Base-by-base conservation (phyloP, 2,113 vertebrate species). In the Cochlearius cochlearius region DNA sequence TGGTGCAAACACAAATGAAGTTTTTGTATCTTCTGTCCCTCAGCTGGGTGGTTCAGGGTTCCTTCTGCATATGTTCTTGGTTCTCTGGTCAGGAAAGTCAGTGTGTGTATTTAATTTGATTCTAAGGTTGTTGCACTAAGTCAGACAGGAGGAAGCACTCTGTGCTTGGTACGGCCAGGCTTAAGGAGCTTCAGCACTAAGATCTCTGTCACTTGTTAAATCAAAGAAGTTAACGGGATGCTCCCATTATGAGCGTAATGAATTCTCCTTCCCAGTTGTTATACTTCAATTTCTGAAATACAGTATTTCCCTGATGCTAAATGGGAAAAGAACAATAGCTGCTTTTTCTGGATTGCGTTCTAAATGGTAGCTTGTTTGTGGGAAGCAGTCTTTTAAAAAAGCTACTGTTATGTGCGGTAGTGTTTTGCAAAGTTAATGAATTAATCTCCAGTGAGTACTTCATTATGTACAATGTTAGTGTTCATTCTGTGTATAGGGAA, bases 351-450 rank as follows among this genome's bases (percentile, higher is more conserved):
- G 56, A 25, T 47, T 67, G 12, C 22, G 2, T 78, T 81, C 13
- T 22, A 60, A 45, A 34, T 0, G 5, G 36, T 41, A 49, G 49
- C 43, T 60, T 63, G 22, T 18, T 87, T 2, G 17, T 41, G 17
- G 63, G 56, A 78, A 81, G 8, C 5, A 39, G 25, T 32, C 45
- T 77, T 82, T 73, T 41, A 29, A 62, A 66, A 91, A 91, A 63
- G 23, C 52, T 86, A 38, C 45, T 78, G 39, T 59, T 87, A 56
- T 0, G 1, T 56, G 36, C 32, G 58, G 52, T 64, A 67, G 39
- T 85, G 84, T 78, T 90, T 89, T 87, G 38, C 43, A 64, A 73
- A 85, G 53, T 87, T 91, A 96, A 87, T 72, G 49, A 93, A 83
- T 73, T 81, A 93, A 68, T 85, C 68, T 73, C 8, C 56, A 67